Evolutionary conservation across 2,888 invertebrate species (phyloP).

Genomic region (Lottia scabra): DNA sequence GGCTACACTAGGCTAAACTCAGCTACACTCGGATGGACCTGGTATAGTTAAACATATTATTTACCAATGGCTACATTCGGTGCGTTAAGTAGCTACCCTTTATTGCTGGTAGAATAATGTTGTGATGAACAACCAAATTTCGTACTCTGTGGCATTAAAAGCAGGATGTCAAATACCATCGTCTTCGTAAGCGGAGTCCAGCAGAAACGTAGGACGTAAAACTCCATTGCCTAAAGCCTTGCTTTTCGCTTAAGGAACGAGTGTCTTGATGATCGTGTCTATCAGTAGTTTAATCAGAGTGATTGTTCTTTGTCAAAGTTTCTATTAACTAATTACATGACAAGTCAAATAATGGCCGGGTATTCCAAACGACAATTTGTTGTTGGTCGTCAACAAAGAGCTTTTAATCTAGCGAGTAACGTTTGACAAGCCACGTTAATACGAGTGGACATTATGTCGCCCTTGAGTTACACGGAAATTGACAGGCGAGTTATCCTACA

Average conservation of each 20-base stretch:
- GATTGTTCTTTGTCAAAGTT: conserved; percentile 18
- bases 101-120: no score
- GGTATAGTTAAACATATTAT: no score
- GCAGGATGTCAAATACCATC: no score
- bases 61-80: no score
- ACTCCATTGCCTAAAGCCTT: neutral
- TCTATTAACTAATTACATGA: conserved; percentile 9
- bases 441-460: conserved; percentile 14
- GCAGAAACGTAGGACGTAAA: no score
- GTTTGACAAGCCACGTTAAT: conserved; percentile 18
- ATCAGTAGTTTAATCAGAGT: neutral
- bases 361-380: conserved; percentile 5
- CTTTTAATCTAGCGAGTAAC: conserved; percentile 11
- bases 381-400: conserved; percentile 9
- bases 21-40: no score
- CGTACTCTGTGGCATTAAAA: no score
- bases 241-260: no score
- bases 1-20: no score
- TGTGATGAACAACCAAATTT: no score
- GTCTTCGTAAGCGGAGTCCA: neutral
- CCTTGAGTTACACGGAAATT: neutral
- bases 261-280: no score
- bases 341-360: conserved; percentile 15
- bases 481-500: conserved; percentile 19
- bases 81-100: no score